Base-by-base conservation (phyloP, 1,140 invertebrate genomes). In the Teleopsis dalmanni region DNA sequence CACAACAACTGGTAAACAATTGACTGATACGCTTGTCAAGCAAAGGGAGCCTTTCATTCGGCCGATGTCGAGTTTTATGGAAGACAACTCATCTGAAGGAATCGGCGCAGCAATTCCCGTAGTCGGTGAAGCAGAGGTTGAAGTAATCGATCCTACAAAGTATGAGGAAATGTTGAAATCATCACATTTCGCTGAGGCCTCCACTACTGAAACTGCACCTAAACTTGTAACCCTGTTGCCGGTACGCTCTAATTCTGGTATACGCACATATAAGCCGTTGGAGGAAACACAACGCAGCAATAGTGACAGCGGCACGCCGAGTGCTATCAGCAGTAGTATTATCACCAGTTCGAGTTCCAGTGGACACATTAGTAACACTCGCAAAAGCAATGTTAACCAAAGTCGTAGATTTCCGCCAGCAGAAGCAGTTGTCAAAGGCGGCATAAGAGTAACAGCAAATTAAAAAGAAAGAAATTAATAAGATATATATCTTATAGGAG, bases 111-210 rank as follows among this genome's bases (percentile, higher is more conserved):
- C 58, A 1, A 65, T 68, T 33, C 64, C 65, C 1, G 57, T 68
- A 5, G 57, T 68, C 0, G 68, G 68, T 13, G 63, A 71, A 47
- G 68, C 68, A 0, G 68, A 71, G 23, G 65, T 71, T 1, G 68
- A 71, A 26, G 63, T 69, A 1, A 58, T 71, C 2, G 68, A 71
- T 37, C 68, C 68, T 4, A 55, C 58, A 9, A 65, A 67, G 47
- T 71, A 71, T 47, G 68, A 70, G 38, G 68, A 71, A 51, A 58
- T 71, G 43, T 46, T 71, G 2, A 56, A 62, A 38, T 61, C 57
- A 10, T 65, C 67, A 0, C 64, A 65, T 36, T 62, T 65, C 16
- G 56, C 53, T 3, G 50, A 51, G 18, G 43, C 57, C 7, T 59
- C 52, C 5, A 60, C 58, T 1, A 65, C 65, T 1, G 51, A 56